Percentiles rank a stretch among this genome's conserved stretches.
These are phyloP conservation scores for Neosalanx taihuensis DNA, from an alignment of 2,797 vertebrate species.

Conservation along the genomic window DNA sequence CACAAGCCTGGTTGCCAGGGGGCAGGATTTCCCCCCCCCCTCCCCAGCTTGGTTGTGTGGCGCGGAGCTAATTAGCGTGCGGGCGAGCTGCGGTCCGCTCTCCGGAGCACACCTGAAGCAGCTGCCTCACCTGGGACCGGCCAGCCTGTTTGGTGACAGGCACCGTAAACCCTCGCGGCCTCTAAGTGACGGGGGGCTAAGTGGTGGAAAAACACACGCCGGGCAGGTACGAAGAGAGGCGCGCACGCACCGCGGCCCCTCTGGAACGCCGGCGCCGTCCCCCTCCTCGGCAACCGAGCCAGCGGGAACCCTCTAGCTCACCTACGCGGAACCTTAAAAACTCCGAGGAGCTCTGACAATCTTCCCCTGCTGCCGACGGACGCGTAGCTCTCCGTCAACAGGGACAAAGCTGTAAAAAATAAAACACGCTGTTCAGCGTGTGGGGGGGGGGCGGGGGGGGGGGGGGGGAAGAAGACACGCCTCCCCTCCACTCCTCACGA, in stretches of 20 bases:
- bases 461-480: constrained; percentile 46
- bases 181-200: constrained; percentile 33
- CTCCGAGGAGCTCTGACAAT: too few species aligned
- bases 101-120: constrained; percentile 53
- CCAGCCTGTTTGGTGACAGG: constrained; percentile 45
- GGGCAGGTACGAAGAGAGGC: background rate
- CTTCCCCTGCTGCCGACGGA: constrained; percentile 53
- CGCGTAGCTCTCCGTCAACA: constrained; percentile 57
- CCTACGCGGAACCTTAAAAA: background rate
- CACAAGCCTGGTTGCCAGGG: too few species aligned
- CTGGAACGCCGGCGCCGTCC: background rate
- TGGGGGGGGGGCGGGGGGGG: constrained; percentile 15
- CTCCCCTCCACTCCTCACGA: constrained; percentile 54
- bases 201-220: constrained; percentile 41
- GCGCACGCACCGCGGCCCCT: constrained; percentile 38
- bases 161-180: constrained; percentile 50
- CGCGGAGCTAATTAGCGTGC: too few species aligned
- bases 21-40: too few species aligned
- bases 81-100: background rate
- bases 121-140: constrained; percentile 16
- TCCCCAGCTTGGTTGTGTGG: too few species aligned
- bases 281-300: too few species aligned
- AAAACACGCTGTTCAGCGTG: too few species aligned
- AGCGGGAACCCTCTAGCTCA: too few species aligned
- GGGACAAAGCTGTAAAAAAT: constrained; percentile 51